Evolutionary conservation across 2,113 vertebrate species (phyloP), one percentile per base, ranked within the genome.

Genomic region (Sander vitreus): DNA sequence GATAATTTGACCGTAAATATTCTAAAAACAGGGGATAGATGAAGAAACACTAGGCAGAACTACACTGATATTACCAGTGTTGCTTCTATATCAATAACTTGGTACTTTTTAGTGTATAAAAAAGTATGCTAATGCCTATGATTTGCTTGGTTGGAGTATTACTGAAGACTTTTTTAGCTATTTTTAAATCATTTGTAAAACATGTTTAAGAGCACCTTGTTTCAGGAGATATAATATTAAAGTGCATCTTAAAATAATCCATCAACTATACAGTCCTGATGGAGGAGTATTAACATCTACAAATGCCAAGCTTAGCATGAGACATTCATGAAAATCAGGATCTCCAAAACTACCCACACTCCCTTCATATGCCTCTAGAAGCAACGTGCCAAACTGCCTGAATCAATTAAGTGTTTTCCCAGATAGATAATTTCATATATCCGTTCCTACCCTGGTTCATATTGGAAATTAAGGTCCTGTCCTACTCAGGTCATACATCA

Each of bases 391-490:
- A 76, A 69, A 65, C 64, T 57, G 72, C 70, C 59, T 77, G 63
- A 85, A 60, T 68, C n/a, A 83, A 87, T 76, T 59, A 63, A 0
- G 19, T 21, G 63, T 64, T 60, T 63, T 51, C 25, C 18, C 62
- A 62, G 36, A 64, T 6, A 12, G 64, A 67, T 89, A 63, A 85
- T 85, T 85, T 85, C 68, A 90, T 71, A 82, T 15, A 45, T 53
- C 72, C 9, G 48, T 85, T 78, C 25, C 87, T 81, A 81, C 80
- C n/a, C 87, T 81, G 81, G 75, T 80, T 75, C 47, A 73, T 67
- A 57, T 71, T 58, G 27, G 74, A 67, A 69, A 73, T 47, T 9
- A 25, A 58, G 25, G 23, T 45, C 18, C 39, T 15, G 23, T 6
- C 21, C 62, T 9, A 0, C 33, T 39, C 60, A 55, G 60, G 71